Evolutionary conservation across 2,888 invertebrate species (phyloP), one percentile per base, ranked within the genome.

Genomic region (Amiota minor): DNA sequence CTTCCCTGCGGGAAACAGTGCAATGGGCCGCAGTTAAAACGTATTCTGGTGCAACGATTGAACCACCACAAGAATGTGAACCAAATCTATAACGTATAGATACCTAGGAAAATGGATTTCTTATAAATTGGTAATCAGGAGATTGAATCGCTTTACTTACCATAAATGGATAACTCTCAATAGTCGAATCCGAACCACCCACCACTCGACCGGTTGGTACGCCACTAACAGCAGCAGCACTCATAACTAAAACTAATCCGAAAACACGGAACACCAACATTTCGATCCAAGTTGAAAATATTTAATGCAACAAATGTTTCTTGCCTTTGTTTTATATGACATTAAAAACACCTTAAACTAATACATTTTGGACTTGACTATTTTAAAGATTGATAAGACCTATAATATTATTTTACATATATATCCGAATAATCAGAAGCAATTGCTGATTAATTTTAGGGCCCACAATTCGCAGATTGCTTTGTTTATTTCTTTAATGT

Each of bases 21-120:
- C 88, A 88, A 75, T 89, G 89, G 8, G 88, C 88, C 6, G 88
- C 88, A 1, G 88, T 87, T 74, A 88, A 23, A 56, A 79, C 81
- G 75, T 81, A 87, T 23, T 79, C 74, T 9, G 80, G 72, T 4
- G 81, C 80, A 20, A 88, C 68, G 9, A 88, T 86, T 9, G 82
- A 83, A 0, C 79, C 77, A 1, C 89, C 89, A 70, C 88, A 88
- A 1, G 79, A 81, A 71, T 89, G 89, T 0, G 80, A 79, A 6
- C 85, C 86, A n/a, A 4, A 74, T 1, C 74, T 0, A 2, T 78
- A 74, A 2, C 88, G 87, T 74, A 88, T 9, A 2, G 88, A 88
- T 47, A 82, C 70, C 86, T 76, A 18, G 20, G 12, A 11, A 12
- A 23, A 35, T 4, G 2, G 2, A 6, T 35, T 4, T 35, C 6